A percentile compares a stretch with the other conserved stretches of the same genome.
Conservation (phyloP, 2,797 vertebrate species). For the Gymnothorax javanicus region DNA sequence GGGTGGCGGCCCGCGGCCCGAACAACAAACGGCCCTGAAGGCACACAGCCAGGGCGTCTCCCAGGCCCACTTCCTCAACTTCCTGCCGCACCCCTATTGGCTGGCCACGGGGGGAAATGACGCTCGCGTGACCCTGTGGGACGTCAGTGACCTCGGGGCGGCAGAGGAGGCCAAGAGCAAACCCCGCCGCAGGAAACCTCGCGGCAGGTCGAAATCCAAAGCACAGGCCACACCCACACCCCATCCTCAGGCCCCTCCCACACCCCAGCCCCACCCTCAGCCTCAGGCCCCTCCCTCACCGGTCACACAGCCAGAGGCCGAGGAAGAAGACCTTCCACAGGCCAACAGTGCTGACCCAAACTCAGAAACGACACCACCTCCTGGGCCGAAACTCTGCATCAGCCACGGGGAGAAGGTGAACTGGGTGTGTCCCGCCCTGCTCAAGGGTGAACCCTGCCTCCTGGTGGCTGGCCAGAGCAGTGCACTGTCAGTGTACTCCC, state of each 20-base stretch:
- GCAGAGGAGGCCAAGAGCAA: constrained; percentile 69
- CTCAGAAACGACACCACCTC: constrained; percentile 38
- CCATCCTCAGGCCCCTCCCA: constrained; percentile 33
- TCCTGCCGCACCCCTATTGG: constrained; percentile 78
- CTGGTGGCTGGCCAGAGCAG: constrained; percentile 89
- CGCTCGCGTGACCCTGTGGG: constrained; percentile 85
- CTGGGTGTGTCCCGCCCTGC: constrained; percentile 80
- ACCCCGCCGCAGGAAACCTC: constrained; percentile 57
- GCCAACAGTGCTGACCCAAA: constrained; percentile 5
- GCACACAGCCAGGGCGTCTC: constrained; percentile 87
- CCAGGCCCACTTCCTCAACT: constrained; percentile 83
- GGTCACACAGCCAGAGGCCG: constrained; percentile 24
- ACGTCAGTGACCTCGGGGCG: constrained; percentile 69
- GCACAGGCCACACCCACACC: constrained; percentile 37
- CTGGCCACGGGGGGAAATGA: constrained; percentile 91
- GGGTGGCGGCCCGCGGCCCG: constrained; percentile 78
- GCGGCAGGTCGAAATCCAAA: constrained; percentile 57
- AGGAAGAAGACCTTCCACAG: constrained; percentile 32
- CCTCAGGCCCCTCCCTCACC: constrained; percentile 29
- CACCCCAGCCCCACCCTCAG: constrained; percentile 23
- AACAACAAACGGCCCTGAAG: constrained; percentile 76
- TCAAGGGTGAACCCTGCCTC: constrained; percentile 80
- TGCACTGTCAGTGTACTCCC: constrained; percentile 76
- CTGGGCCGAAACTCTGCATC: constrained; percentile 77
- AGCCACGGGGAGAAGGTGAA: constrained; percentile 91